Evolutionary conservation across 2,888 invertebrate species (phyloP).

Genomic region (Deroplatys truncata): DNA sequence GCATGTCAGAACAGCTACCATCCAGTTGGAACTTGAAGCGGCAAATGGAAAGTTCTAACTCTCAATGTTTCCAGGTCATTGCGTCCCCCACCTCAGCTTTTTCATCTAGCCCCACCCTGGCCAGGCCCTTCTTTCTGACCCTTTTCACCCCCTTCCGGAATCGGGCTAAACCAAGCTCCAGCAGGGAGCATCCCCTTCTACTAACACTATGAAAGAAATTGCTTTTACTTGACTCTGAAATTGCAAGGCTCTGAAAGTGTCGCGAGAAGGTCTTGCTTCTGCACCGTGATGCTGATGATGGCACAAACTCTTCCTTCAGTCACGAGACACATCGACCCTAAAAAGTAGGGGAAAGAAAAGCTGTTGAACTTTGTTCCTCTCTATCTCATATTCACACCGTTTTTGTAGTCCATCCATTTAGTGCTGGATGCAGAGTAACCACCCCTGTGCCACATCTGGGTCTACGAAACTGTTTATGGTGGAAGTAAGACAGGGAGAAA

Average conservation of each 20-base stretch:
- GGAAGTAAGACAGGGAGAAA: neutral
- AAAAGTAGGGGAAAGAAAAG: neutral
- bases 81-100: neutral
- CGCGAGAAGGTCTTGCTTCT: neutral
- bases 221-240: conserved; percentile 23
- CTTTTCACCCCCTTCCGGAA: neutral
- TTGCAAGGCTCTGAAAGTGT: conserved; percentile 1
- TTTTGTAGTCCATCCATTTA: no score
- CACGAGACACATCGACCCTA: neutral
- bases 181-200: neutral
- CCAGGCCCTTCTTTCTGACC: neutral
- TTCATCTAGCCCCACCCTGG: neutral
- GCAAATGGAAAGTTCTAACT: conserved; percentile 16
- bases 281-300: no score
- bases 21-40: neutral
- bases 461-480: neutral
- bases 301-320: neutral
- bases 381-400: neutral
- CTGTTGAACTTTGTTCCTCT: neutral
- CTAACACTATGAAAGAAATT: conserved; percentile 17
- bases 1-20: conserved; percentile 7
- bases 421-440: no score
- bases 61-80: conserved; percentile 15
- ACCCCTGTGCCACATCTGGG: neutral
- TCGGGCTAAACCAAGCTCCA: neutral